Percentiles rank a stretch among this genome's conserved stretches.
Evolutionary conservation across 2,888 invertebrate genomes (phyloP).

Genomic region (Temnothorax ravouxi): DNA sequence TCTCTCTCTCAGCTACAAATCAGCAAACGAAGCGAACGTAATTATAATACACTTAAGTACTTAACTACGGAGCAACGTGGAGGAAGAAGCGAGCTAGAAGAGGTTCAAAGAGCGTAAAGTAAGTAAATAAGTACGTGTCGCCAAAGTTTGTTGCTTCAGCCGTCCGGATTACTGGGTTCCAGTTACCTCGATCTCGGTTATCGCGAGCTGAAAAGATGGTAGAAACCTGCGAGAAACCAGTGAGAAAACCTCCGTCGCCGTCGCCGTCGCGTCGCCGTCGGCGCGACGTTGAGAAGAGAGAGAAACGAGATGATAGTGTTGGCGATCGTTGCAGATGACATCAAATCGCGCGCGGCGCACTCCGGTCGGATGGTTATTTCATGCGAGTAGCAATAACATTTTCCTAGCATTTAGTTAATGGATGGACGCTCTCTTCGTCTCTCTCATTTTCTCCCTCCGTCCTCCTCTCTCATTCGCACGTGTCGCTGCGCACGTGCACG

Average conservation of each 20-base stretch:
- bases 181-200: conserved; percentile 37
- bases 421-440: conserved; percentile 45
- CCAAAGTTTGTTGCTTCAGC: conserved; percentile 45
- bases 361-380: conserved; percentile 73
- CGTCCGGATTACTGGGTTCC: conserved; percentile 41
- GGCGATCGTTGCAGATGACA: conserved; percentile 47
- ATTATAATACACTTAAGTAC: conserved; percentile 51
- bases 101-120: conserved; percentile 49
- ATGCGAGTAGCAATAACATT: conserved; percentile 74
- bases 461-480: conserved; percentile 30
- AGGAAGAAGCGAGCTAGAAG: conserved; percentile 21
- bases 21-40: conserved; percentile 40
- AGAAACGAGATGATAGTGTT: conserved; percentile 22
- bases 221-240: conserved; percentile 4
- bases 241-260: conserved; percentile 2
- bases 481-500: conserved; percentile 16
- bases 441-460: background rate
- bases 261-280: conserved; percentile 7
- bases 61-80: conserved; percentile 23
- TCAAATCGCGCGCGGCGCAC: conserved; percentile 59
- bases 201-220: conserved; percentile 42
- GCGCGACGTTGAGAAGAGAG: conserved; percentile 17
- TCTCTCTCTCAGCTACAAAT: conserved; percentile 17
- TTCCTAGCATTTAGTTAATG: conserved; percentile 76
- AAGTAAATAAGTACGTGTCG: conserved; percentile 54